Base-by-base conservation (phyloP, 2,888 invertebrate genomes). In the Parthenolecanium corni region DNA sequence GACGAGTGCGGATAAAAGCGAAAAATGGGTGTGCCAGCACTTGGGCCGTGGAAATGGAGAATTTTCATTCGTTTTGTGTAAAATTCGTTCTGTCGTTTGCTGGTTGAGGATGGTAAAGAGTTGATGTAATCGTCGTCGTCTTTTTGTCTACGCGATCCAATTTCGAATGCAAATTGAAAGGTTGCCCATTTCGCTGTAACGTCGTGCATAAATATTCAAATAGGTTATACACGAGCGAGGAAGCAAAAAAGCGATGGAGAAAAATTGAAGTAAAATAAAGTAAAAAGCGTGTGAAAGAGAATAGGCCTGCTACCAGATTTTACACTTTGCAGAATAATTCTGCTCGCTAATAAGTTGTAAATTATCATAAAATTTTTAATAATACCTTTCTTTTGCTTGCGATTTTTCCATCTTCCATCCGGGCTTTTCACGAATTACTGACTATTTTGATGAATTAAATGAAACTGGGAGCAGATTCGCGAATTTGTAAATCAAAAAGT, bases 161-260 rank as follows among this genome's bases (percentile, higher is more conserved):
- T 57, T 57, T 57, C 57, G 44, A 57, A 57, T 57, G 57, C 57
- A 57, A 57, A 57, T 57, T 57, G 57, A 57, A 57, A 57, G 57
- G 57, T 57, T 57, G 57, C 57, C 57, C 57, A 57, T 57, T 57
- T 57, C 25, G 57, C 25, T 14, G 18, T 42, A 18, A 42, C 44
- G 44, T 5, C 23, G 21, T 4, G 40, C 44, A 57, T 57, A 57
- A 57, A 57, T 57, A 57, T 57, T 57, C 57, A 57, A 57, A 54
- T 54, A 57, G 57, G 21, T 46, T 44, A 31, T 25, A 44, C 42
- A 57, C 46, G 42, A 44, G 44, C 44, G 31, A 31, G 31, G 31
- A 31, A 9, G 31, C 31, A 31, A 31, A 31, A 31, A 31, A 31
- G 31, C 31, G 9, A 6, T 31, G 9, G 9, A 31, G 9, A 31